A percentile compares a stretch with the other conserved stretches of the same genome.
Evolutionary conservation across 2,888 invertebrate genomes (phyloP).

Genomic region (Dorcus hopei): DNA sequence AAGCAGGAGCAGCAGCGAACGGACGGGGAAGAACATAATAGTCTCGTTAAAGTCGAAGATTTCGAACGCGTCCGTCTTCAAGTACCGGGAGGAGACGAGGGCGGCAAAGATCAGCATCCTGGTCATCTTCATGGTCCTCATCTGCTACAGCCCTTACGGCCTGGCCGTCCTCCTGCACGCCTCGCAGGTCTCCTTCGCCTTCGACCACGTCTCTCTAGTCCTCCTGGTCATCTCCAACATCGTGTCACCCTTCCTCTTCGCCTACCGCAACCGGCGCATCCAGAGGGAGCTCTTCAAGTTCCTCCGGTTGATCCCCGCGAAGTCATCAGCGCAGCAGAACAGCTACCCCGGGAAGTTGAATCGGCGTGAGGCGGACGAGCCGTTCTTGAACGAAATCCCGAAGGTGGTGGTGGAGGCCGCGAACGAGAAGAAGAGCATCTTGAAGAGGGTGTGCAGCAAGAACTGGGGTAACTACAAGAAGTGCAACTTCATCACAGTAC

Average conservation of each 20-base stretch:
- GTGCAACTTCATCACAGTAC: slow-evolving; percentile 45
- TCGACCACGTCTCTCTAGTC: slow-evolving; percentile 55
- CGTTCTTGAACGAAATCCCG: slow-evolving; percentile 29
- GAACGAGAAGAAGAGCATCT: slow-evolving; percentile 42
- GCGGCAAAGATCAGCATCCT: slow-evolving; percentile 83
- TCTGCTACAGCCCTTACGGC: slow-evolving; percentile 53
- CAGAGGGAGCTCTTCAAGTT: slow-evolving; percentile 56
- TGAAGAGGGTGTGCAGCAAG: slow-evolving; percentile 44
- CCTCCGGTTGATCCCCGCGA: slow-evolving; percentile 40
- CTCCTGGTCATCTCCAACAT: slow-evolving; percentile 61
- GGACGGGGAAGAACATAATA: slow-evolving; percentile 56
- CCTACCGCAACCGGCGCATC: slow-evolving; percentile 69
- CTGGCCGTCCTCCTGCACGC: slow-evolving; percentile 36
- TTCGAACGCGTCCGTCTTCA: slow-evolving; percentile 79
- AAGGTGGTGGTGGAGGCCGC: slow-evolving; percentile 42
- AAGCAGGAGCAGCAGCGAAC: slow-evolving; percentile 7
- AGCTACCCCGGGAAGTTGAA: neutral
- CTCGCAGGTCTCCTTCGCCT: slow-evolving; percentile 30
- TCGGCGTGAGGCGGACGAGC: slow-evolving; percentile 11
- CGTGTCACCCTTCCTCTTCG: slow-evolving; percentile 73
- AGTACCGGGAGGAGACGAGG: slow-evolving; percentile 83
- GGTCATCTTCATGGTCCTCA: slow-evolving; percentile 66
- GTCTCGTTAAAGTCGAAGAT: slow-evolving; percentile 74
- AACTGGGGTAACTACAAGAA: slow-evolving; percentile 29
- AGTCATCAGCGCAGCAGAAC: neutral